Conservation (phyloP, 2,888 invertebrate species). For the Leptopilina myrica region DNA sequence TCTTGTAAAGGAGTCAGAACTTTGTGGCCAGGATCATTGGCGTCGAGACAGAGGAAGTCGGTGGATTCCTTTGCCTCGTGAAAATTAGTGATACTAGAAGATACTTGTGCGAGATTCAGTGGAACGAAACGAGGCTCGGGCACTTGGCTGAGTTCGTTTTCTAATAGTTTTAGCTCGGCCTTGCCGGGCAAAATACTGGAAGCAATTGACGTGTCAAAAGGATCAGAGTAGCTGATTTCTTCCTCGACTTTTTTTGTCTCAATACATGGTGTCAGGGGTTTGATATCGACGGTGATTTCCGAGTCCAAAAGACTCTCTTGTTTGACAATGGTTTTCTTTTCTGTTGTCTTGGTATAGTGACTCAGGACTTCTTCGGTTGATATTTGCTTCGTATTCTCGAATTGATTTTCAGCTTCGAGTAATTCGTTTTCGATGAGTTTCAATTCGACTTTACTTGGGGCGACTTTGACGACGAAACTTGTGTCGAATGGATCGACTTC, state of each 20-base stretch:
- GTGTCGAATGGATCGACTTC: slow-evolving; percentile 84
- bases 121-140: slow-evolving; percentile 70
- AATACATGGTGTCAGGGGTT: slow-evolving; percentile 83
- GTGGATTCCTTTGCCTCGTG: slow-evolving; percentile 68
- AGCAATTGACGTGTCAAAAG: slow-evolving; percentile 93
- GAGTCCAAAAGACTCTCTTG: slow-evolving; percentile 77
- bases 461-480: slow-evolving; percentile 79
- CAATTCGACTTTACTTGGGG: slow-evolving; percentile 80
- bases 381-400: slow-evolving; percentile 79
- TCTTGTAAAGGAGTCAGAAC: slow-evolving; percentile 74
- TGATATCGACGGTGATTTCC: slow-evolving; percentile 81
- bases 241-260: slow-evolving; percentile 75
- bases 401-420: slow-evolving; percentile 58
- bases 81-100: slow-evolving; percentile 76
- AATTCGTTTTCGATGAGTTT: slow-evolving; percentile 80
- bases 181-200: slow-evolving; percentile 86
- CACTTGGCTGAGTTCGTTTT: slow-evolving; percentile 84
- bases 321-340: slow-evolving; percentile 51
- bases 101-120: slow-evolving; percentile 57
- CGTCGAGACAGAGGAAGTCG: slow-evolving; percentile 77
- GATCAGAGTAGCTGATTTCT: slow-evolving; percentile 81
- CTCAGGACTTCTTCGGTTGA: slow-evolving; percentile 55
- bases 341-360: slow-evolving; percentile 39
- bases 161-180: slow-evolving; percentile 87
- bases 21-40: slow-evolving; percentile 78